A percentile compares a stretch with the other conserved stretches of the same genome.
These are phyloP conservation scores for Sardinella longiceps DNA, from an alignment of 2,797 vertebrate species.

Conservation along the genomic window DNA sequence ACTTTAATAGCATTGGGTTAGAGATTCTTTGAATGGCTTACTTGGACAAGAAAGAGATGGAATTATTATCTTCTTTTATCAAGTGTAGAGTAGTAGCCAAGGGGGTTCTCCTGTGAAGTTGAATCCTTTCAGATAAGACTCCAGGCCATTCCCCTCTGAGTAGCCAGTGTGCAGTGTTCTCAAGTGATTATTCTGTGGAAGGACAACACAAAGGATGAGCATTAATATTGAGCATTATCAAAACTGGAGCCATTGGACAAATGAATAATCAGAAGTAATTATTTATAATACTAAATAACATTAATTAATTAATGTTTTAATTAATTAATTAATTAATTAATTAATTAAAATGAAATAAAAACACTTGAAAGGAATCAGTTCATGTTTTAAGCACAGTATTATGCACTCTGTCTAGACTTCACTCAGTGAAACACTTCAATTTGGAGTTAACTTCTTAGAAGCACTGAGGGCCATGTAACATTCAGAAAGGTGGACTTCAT, in stretches of 20 bases:
- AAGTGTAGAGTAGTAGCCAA: constrained; percentile 71
- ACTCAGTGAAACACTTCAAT: background rate
- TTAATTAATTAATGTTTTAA: too few relatives aligned
- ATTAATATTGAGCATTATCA: too few relatives aligned
- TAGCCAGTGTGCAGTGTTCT: constrained; percentile 71
- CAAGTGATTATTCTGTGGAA: constrained; percentile 67
- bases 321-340: too few relatives aligned
- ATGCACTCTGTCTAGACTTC: background rate
- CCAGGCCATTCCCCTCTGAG: constrained; percentile 72
- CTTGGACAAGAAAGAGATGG: constrained; percentile 74
- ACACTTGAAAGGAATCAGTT: background rate
- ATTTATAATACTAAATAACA: too few relatives aligned
- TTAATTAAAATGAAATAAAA: too few relatives aligned
- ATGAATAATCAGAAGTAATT: too few relatives aligned
- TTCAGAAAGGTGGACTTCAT: background rate
- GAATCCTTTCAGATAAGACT: constrained; percentile 76
- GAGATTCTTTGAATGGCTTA: constrained; percentile 58
- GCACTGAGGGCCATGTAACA: background rate
- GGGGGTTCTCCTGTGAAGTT: constrained; percentile 78
- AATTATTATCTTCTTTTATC: constrained; percentile 57
- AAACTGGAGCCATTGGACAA: too few relatives aligned
- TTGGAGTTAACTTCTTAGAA: background rate
- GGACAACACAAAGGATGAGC: background rate
- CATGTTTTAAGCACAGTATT: background rate
- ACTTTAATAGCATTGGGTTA: too few relatives aligned